Percentiles rank a stretch among this genome's conserved stretches.
These are phyloP conservation scores for Lepidochrysops patricia DNA, from an alignment of 2,888 invertebrate genomes.

Conservation along the genomic window DNA sequence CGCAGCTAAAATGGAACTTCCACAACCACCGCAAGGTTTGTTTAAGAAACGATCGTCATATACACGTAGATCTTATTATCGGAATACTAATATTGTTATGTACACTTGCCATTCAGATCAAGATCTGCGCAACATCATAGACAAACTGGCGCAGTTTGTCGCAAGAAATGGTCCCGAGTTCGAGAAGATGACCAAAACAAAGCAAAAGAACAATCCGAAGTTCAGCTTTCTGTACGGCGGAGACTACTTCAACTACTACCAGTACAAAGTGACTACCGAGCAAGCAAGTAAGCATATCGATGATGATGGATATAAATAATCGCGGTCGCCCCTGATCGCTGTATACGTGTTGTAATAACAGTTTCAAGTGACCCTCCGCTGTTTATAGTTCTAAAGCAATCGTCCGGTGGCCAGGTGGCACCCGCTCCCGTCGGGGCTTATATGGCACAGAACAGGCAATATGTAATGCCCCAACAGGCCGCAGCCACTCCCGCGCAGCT, in stretches of 20 bases:
- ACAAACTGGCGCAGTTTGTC: slow-evolving; percentile 98
- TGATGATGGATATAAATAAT: slow-evolving; percentile 47
- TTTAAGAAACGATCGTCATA: not conserved
- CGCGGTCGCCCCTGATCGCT: slow-evolving; percentile 52
- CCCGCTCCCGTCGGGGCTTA: slow-evolving; percentile 69
- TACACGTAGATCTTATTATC: not conserved
- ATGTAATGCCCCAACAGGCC: slow-evolving; percentile 75
- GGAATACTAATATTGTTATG: not conserved
- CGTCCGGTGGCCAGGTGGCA: slow-evolving; percentile 70
- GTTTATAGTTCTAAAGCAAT: slow-evolving; percentile 86
- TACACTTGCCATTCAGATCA: slow-evolving; percentile 77
- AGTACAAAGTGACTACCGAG: slow-evolving; percentile 95
- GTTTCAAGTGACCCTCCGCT: slow-evolving; percentile 71
- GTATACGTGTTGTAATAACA: slow-evolving; percentile 59
- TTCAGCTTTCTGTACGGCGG: slow-evolving; percentile 98
- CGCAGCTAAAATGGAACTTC: slow-evolving; percentile 60
- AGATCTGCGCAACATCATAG: slow-evolving; percentile 96
- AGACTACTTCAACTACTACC: slow-evolving; percentile 96
- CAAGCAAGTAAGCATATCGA: slow-evolving; percentile 87
- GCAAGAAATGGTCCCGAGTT: slow-evolving; percentile 99
- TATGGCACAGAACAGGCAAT: slow-evolving; percentile 75
- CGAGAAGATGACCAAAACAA: slow-evolving; percentile 98
- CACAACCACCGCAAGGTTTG: slow-evolving; percentile 78
- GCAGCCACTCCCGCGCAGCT: slow-evolving; percentile 72
- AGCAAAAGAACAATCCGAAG: slow-evolving; percentile 97